Conservation (phyloP, 2,113 vertebrate genomes). For the Gallinago jamesoni region DNA sequence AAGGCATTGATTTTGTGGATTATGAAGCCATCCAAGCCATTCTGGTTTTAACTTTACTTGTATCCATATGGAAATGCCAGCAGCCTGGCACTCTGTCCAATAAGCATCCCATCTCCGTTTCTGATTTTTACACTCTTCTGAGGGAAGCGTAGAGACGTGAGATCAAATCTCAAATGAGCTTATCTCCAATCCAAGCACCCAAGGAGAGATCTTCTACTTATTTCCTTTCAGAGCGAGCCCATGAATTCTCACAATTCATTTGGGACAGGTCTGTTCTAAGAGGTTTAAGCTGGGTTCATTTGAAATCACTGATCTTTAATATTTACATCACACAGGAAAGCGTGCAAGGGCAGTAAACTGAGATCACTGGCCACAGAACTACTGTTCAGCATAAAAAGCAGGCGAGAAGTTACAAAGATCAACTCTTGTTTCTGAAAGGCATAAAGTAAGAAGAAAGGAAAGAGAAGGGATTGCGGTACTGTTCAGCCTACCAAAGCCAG, state of each 20-base stretch:
- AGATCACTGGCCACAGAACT: slow-evolving; percentile 15
- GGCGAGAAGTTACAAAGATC: background rate
- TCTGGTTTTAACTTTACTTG: background rate
- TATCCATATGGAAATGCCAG: background rate
- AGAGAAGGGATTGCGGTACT: background rate
- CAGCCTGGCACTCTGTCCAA: background rate
- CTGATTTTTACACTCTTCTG: background rate
- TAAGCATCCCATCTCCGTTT: background rate
- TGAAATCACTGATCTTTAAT: slow-evolving; percentile 21
- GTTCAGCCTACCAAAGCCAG: background rate
- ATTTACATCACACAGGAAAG: slow-evolving; percentile 39
- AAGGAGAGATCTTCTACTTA: background rate
- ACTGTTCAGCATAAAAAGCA: background rate
- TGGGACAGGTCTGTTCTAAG: slow-evolving; percentile 13
- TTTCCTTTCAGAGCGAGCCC: slow-evolving; percentile 24
- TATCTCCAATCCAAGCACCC: background rate
- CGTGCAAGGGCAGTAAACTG: background rate
- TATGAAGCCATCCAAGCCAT: background rate
- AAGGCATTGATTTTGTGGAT: background rate
- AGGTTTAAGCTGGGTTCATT: slow-evolving; percentile 13
- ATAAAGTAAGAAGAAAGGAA: background rate
- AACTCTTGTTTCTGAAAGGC: background rate
- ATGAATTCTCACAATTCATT: slow-evolving; percentile 19
- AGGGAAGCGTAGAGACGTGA: background rate
- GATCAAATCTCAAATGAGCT: background rate